Base-by-base conservation (phyloP, 1,140 invertebrate species). In the Philotrypesis tridentata region DNA sequence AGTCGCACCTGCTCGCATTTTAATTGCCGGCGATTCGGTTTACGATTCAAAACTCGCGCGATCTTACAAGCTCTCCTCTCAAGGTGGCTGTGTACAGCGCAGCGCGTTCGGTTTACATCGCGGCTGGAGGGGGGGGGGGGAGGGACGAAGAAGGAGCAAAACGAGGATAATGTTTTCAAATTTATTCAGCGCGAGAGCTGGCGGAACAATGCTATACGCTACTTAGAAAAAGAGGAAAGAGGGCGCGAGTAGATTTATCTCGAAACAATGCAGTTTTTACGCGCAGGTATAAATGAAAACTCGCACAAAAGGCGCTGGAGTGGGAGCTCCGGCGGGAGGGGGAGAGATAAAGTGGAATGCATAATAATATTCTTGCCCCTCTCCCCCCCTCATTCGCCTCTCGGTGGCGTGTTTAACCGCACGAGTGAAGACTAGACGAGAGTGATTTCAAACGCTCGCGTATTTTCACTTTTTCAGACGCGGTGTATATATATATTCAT, bases 131-230 rank as follows among this genome's bases (percentile, higher is more conserved):
- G n/a, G n/a, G n/a, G n/a, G 9, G 27, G 21, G 23, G 37, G 23
- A 71, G 7, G 9, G n/a, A 37, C 33, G 14, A 31, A 25, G 71
- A 27, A 55, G 5, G 40, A 73, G 40, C 8, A 23, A 3, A 21
- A 17, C n/a, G 71, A 48, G 12, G 61, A 23, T 48, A 48, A 55
- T 73, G 71, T 73, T 70, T 70, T 70, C 31, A 73, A 73, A 73
- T 73, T 73, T 73, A 73, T 73, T 73, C 71, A 73, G 37, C 17
- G 71, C 71, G 73, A 27, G 33, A 68, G 71, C 23, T 65, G 9
- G 61, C 25, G 25, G 23, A 25, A 29, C 61, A 65, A 27, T 65
- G 25, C 61, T 4, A 25, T 65, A 6, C 27, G 27, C 23, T 29
- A 65, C 61, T 27, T 8, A 25, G 27, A 65, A 65, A 65, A 65